Percentiles rank a stretch among this genome's conserved stretches.
Evolutionary conservation across 2,113 vertebrate genomes (phyloP).

Genomic region (Ciconia boyciana): DNA sequence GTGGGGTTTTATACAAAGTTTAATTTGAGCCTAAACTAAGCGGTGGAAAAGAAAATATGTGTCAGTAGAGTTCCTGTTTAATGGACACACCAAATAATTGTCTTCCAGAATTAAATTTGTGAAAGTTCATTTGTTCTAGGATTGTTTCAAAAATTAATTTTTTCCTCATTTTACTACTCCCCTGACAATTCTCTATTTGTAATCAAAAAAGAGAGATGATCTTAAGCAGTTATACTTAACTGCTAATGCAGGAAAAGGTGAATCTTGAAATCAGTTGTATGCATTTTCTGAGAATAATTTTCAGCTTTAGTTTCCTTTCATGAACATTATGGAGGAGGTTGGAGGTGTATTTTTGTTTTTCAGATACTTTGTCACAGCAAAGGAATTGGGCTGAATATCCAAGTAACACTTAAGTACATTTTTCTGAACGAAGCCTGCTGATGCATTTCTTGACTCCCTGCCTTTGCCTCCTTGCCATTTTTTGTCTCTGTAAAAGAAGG

Average conservation of each 20-base stretch:
- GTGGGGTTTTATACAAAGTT: not conserved
- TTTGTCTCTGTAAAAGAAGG: not conserved
- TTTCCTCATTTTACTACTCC: not conserved
- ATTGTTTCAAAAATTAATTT: not conserved
- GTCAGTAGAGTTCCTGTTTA: not conserved
- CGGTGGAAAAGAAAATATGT: not conserved
- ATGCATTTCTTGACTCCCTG: not conserved
- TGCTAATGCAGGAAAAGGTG: not conserved
- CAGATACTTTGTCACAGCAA: not conserved
- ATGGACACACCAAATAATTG: not conserved
- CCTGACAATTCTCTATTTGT: not conserved
- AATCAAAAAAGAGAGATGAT: not conserved
- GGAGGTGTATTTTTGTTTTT: not conserved
- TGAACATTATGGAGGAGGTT: not conserved
- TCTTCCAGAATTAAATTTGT: not conserved
- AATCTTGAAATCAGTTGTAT: not conserved
- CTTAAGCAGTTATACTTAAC: not conserved
- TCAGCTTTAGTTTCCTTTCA: not conserved
- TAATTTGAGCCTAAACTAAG: constrained; percentile 11
- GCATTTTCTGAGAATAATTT: not conserved
- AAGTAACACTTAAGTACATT: not conserved
- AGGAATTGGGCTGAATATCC: not conserved
- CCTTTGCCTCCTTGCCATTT: not conserved
- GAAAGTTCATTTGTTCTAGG: not conserved
- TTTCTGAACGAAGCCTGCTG: not conserved